These are phyloP conservation scores for Nycteola revayana DNA, from an alignment of 2,888 invertebrate genomes.

Conservation along the genomic window DNA sequence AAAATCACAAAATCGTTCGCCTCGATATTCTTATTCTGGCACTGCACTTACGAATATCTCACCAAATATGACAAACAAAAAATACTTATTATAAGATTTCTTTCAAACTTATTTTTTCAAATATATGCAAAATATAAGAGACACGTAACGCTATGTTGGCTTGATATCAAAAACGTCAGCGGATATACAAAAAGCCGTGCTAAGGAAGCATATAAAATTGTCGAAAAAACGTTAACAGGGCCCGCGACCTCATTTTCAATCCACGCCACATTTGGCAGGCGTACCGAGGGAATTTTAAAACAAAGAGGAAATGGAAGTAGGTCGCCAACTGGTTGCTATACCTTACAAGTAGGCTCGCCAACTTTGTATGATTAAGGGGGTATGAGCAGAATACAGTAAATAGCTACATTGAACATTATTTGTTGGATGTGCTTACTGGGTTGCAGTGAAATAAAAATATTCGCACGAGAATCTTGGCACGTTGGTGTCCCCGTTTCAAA, in stretches of 20 bases:
- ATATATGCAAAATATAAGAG: constrained; percentile 5
- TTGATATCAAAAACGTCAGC: constrained; percentile 22
- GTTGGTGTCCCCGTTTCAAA: no score
- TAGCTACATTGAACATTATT: no score
- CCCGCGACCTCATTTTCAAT: constrained; percentile 46
- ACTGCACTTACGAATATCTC: no score
- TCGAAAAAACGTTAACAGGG: constrained; percentile 31
- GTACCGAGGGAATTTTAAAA: constrained; percentile 54
- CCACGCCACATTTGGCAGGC: constrained; percentile 57
- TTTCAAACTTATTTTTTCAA: no score
- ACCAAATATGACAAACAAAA: no score
- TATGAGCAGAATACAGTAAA: constrained; percentile 13
- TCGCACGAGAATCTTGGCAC: no score
- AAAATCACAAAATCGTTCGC: no score
- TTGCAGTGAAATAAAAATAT: no score
- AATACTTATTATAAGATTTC: no score
- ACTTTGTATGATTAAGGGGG: constrained; percentile 23
- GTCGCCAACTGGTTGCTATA: constrained; percentile 25
- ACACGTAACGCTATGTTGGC: constrained; percentile 21
- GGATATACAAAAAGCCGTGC: constrained; percentile 22
- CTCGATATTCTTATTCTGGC: no score
- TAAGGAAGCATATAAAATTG: constrained; percentile 34
- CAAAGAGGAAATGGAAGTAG: constrained; percentile 42
- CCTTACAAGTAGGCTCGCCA: constrained; percentile 26
- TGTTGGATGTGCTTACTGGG: no score